Evolutionary conservation across 2,797 vertebrate genomes (phyloP).

Genomic region (Coccyzus lansbergi): DNA sequence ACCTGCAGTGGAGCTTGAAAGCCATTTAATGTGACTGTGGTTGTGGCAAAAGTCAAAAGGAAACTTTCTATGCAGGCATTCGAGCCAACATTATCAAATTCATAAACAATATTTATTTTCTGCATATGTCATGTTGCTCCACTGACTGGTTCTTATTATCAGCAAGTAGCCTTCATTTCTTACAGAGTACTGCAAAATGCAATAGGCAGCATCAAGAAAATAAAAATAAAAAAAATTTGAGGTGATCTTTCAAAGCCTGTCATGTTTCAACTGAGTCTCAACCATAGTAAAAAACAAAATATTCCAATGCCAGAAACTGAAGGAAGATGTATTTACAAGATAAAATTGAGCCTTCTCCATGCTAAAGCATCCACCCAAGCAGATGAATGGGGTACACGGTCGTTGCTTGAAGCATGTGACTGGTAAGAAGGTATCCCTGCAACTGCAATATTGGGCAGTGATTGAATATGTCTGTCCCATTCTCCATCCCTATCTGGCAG

Average conservation of each 20-base stretch:
- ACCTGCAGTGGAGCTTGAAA: background rate
- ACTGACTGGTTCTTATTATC: background rate
- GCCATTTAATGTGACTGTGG: background rate
- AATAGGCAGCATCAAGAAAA: constrained; percentile 42
- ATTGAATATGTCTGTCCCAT: constrained; percentile 41
- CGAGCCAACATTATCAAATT: constrained; percentile 37
- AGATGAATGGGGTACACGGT: constrained; percentile 8
- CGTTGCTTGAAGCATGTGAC: background rate
- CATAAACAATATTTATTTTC: constrained; percentile 40
- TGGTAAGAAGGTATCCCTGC: constrained; percentile 4
- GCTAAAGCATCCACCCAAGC: constrained; percentile 27
- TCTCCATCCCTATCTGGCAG: background rate
- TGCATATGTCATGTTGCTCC: constrained; percentile 4
- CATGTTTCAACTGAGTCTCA: constrained; percentile 54
- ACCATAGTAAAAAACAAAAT: constrained; percentile 45
- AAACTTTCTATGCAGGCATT: constrained; percentile 22
- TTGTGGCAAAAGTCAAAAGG: constrained; percentile 17
- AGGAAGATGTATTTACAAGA: constrained; percentile 56
- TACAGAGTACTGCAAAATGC: constrained; percentile 31
- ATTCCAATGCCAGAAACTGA: constrained; percentile 15
- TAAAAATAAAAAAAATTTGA: constrained; percentile 41
- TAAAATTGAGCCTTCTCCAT: constrained; percentile 15
- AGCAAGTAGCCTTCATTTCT: constrained; percentile 53
- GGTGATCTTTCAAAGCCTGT: constrained; percentile 57
- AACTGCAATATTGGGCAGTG: background rate